A percentile compares a stretch with the other conserved stretches of the same genome.
Conservation (phyloP, 2,113 vertebrate species). For the Macquaria ambigua region DNA sequence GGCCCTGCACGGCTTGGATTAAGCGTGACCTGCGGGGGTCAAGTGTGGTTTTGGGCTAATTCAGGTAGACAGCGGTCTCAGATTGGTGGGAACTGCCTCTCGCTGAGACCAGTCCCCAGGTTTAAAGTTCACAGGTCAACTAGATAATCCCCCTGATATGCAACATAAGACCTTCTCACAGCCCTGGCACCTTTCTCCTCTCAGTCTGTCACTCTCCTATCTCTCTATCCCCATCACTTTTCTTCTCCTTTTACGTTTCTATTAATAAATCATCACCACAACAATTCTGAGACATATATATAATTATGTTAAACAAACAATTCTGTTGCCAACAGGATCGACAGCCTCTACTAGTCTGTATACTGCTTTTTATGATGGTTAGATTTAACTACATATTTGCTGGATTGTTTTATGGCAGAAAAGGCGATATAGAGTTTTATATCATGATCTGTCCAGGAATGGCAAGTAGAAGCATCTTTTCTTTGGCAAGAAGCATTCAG, state of each 20-base stretch:
- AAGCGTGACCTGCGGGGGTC: conserved; percentile 78
- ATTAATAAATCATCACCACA: not conserved
- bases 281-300: not conserved
- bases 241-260: not conserved
- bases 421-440: too few species aligned
- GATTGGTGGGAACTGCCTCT: conserved; percentile 74
- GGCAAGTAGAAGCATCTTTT: not conserved
- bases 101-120: conserved; percentile 51
- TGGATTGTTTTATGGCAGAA: not conserved
- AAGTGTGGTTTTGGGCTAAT: conserved; percentile 83
- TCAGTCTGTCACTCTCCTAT: conserved; percentile 9
- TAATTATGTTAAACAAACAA: conserved; percentile 23
- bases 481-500: conserved; percentile 1
- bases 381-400: not conserved
- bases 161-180: conserved; percentile 68
- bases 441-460: not conserved
- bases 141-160: conserved; percentile 79
- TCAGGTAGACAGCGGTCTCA: conserved; percentile 73
- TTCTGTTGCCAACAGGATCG: not conserved
- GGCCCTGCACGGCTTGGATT: conserved; percentile 77
- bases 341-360: not conserved
- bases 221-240: not conserved
- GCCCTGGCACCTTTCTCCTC: conserved; percentile 23
- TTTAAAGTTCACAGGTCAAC: conserved; percentile 74
- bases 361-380: not conserved